Percentiles rank a stretch among this genome's conserved stretches.
These are phyloP conservation scores for Neodiprion pinetum DNA, from an alignment of 1,140 invertebrate species.

Conservation along the genomic window DNA sequence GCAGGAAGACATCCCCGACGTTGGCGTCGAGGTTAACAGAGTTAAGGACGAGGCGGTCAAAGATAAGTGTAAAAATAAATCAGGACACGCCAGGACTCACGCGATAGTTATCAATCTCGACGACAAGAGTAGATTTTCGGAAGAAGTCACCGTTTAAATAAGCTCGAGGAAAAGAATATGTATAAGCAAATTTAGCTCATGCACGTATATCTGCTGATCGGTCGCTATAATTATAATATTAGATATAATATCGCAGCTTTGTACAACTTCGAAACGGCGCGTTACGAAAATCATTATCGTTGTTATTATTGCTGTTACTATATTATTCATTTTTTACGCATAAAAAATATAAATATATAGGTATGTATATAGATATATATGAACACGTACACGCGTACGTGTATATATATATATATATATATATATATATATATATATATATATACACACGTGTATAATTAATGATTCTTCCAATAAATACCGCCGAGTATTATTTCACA, in stretches of 20 bases:
- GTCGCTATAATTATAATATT: too few relatives aligned
- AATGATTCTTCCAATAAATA: constrained; percentile 10
- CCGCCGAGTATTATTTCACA: constrained; percentile 10
- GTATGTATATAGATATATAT: too few relatives aligned
- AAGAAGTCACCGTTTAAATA: constrained; percentile 78
- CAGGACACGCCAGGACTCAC: constrained; percentile 73
- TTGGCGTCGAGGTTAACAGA: constrained; percentile 31
- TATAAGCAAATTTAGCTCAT: neutral
- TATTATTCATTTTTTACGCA: too few relatives aligned
- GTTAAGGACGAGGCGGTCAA: constrained; percentile 44
- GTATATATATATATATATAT: neutral
- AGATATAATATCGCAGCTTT: too few relatives aligned
- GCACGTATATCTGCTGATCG: too few relatives aligned
- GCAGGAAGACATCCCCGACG: constrained; percentile 18
- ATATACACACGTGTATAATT: neutral
- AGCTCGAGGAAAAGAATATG: neutral
- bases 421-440: neutral
- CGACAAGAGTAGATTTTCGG: constrained; percentile 80
- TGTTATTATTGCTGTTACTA: too few relatives aligned
- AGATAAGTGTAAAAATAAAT: constrained; percentile 58
- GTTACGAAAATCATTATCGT: too few relatives aligned
- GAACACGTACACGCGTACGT: too few relatives aligned
- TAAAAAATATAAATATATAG: too few relatives aligned
- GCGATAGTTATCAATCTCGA: constrained; percentile 80
- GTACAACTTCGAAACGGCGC: too few relatives aligned